Evolutionary conservation across 2,113 vertebrate species (phyloP).

Genomic region (Meles meles): DNA sequence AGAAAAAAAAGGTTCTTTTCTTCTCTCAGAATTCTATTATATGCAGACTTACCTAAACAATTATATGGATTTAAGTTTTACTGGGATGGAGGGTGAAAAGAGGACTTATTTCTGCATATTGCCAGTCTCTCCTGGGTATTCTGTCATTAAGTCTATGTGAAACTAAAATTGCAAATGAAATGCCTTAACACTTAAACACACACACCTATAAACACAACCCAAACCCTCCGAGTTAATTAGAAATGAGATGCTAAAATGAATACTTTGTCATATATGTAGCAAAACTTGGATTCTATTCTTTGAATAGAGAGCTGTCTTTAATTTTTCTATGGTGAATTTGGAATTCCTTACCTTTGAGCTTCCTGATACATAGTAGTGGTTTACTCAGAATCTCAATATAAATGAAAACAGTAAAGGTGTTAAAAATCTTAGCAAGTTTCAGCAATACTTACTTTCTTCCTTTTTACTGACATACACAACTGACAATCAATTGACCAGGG

Average conservation of each 20-base stretch:
- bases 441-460: background rate
- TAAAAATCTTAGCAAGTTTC: slow-evolving; percentile 2
- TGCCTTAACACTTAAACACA: background rate
- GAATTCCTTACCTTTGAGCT: background rate
- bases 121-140: background rate
- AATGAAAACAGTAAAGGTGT: background rate
- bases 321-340: background rate
- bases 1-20: slow-evolving; percentile 21
- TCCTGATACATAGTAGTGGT: background rate
- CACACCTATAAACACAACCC: no score
- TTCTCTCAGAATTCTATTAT: background rate
- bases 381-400: slow-evolving; percentile 40
- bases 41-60: background rate
- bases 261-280: background rate
- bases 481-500: background rate
- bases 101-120: background rate
- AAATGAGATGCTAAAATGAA: slow-evolving; percentile 10
- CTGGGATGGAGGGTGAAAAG: background rate
- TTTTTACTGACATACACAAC: background rate
- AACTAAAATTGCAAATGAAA: slow-evolving; percentile 26
- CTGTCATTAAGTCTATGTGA: background rate
- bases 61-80: background rate
- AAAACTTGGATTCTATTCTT: slow-evolving; percentile 5
- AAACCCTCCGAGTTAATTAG: background rate
- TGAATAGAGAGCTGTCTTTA: background rate